Base-by-base conservation (phyloP, 2,888 invertebrate species). In the Dinocampus coccinellae region DNA sequence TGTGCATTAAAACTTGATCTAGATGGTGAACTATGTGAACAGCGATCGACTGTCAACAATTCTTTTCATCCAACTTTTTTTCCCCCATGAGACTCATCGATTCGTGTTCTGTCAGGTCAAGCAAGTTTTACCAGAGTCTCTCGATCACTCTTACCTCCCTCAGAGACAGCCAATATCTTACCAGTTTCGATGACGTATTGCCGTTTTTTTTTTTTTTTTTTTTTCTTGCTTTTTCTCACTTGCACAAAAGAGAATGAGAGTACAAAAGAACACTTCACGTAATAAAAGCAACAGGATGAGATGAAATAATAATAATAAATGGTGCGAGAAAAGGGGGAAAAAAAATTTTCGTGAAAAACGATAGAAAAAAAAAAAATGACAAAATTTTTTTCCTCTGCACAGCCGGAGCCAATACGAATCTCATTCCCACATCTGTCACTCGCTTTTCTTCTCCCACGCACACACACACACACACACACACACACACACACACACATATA, bases 81-180 rank as follows among this genome's bases (percentile, higher is more conserved):
- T 2, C n/a, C 20, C 74, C 60, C 75, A 22, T 3, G 75, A 55
- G 75, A 66, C 65, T 66, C 52, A 64, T 64, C 63, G 52, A 29
- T 26, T 62, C 47, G 16, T 58, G 62, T 69, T 57, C 53, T 60
- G 68, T 65, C 72, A 57, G 74, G 73, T 72, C 69, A 67, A 72
- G 58, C 66, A 73, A 75, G 64, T 73, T 73, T 64, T 53, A 61
- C n/a, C 60, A n/a, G 16, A 2, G 47, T 47, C 16, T 16, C 70
- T 60, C 64, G 73, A 75, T 75, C 72, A 66, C 60, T 75, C 74
- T 74, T 73, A 42, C 72, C 22, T 20, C 6, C 6, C 16, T 47
- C 47, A 24, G 20, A 39, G 72, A 75, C 73, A 72, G 75, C 62
- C 65, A 39, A 75, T 73, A 68, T 71, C 66, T 63, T 60, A 47